These are phyloP conservation scores for Grapholita molesta DNA, from an alignment of 1,140 invertebrate genomes.

Conservation along the genomic window DNA sequence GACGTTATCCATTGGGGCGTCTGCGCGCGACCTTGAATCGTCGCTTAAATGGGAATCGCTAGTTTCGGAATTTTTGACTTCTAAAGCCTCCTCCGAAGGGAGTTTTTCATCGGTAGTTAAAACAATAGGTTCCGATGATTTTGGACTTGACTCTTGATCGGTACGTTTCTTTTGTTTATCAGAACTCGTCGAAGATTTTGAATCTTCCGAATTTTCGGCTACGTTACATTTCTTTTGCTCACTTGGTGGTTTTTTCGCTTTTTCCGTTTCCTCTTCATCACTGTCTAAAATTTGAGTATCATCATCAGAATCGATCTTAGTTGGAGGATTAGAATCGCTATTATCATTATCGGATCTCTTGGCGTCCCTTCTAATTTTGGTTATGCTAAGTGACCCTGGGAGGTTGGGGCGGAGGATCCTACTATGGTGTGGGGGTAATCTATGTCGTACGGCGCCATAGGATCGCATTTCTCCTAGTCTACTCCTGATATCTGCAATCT, in stretches of 20 bases:
- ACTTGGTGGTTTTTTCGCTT: constrained; percentile 7
- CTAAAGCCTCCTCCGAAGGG: constrained; percentile 62
- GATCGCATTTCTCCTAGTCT: constrained; percentile 56
- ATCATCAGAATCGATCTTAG: constrained; percentile 43
- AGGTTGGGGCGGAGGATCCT: constrained; percentile 53
- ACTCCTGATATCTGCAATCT: constrained; percentile 62
- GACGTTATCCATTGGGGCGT: constrained; percentile 38
- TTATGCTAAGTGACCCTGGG: constrained; percentile 66
- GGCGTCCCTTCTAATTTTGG: constrained; percentile 55
- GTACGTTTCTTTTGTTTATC: constrained; percentile 34
- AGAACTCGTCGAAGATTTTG: constrained; percentile 33
- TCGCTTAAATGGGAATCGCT: background rate
- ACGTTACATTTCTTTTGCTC: background rate
- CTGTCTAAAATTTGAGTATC: constrained; percentile 68
- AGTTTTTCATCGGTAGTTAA: constrained; percentile 70
- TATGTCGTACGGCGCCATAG: constrained; percentile 43
- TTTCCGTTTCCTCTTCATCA: constrained; percentile 51
- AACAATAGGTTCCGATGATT: constrained; percentile 39
- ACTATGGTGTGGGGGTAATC: constrained; percentile 33
- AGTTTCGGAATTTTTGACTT: constrained; percentile 38
- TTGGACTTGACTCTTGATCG: constrained; percentile 28
- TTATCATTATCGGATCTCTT: constrained; percentile 46
- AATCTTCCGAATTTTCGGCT: constrained; percentile 24
- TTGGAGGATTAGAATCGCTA: constrained; percentile 27
- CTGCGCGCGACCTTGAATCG: background rate